phyloP scores from a whole-genome alignment of 53 echinoderm and acorn worm species.

The Luidia sarsii region DNA sequence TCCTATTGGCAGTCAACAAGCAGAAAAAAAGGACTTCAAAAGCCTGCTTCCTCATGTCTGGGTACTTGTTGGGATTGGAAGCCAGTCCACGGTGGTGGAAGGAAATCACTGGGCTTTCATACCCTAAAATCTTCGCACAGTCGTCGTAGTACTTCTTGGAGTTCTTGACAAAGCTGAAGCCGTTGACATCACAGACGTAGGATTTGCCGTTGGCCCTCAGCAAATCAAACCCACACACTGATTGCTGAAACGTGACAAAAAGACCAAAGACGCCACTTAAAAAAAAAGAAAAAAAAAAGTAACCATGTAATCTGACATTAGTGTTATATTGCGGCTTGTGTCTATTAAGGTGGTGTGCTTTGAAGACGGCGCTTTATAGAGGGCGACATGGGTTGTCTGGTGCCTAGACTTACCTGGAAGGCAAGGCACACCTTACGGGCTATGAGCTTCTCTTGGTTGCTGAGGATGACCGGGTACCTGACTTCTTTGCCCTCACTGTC shows the following conservation, averaged over 20 bases:
- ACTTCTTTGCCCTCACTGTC: constrained; percentile 99
- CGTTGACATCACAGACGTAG: constrained; percentile 98
- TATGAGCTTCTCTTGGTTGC: constrained; percentile 91
- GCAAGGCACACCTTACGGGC: constrained; percentile 96
- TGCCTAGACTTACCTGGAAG: constrained; percentile 82
- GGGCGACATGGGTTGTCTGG: too few relatives aligned
- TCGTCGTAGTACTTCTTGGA: constrained; percentile 99
- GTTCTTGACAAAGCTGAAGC: constrained; percentile 99
- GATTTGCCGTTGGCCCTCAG: constrained; percentile 90
- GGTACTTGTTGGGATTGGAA: too few relatives aligned
- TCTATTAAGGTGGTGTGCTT: too few relatives aligned
- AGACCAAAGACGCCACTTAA: not conserved
- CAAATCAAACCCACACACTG: constrained; percentile 98
- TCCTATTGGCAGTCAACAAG: too few relatives aligned
- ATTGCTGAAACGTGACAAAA: constrained; percentile 73
- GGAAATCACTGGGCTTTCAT: constrained; percentile 17
- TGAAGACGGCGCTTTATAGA: too few relatives aligned
- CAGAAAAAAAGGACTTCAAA: too few relatives aligned
- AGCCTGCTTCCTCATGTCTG: too few relatives aligned
- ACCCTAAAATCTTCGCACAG: constrained; percentile 97
- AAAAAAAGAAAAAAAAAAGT: not conserved
- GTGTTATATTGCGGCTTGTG: too few relatives aligned
- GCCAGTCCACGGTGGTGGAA: too few relatives aligned
- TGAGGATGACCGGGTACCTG: constrained; percentile 94
- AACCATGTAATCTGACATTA: too few relatives aligned